Evolutionary conservation across 2,113 vertebrate species (phyloP).

Genomic region (Litocranius walleri): DNA sequence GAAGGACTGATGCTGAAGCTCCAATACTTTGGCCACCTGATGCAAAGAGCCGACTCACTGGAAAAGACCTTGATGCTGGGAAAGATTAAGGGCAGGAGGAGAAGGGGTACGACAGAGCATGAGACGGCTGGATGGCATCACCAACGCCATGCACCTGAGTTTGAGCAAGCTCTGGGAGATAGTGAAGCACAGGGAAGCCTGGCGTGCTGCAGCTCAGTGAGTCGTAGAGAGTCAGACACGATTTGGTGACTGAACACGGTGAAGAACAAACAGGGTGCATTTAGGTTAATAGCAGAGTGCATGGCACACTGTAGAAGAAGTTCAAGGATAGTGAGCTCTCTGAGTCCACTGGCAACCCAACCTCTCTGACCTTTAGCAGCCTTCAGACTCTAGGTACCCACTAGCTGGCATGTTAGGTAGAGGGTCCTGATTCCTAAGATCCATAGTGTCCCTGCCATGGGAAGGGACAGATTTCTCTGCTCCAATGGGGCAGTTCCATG

Average conservation of each 20-base stretch:
- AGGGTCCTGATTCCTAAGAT: background rate
- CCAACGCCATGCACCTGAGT: background rate
- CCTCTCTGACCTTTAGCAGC: background rate
- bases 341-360: background rate
- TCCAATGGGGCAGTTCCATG: background rate
- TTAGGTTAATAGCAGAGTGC: background rate
- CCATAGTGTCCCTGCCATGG: background rate
- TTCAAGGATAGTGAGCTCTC: background rate
- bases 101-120: background rate
- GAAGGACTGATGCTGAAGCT: background rate
- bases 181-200: background rate
- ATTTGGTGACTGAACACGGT: background rate
- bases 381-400: background rate
- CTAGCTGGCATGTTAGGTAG: background rate
- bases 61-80: background rate
- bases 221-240: background rate
- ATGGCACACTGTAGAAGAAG: rapidly evolving
- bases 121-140: background rate
- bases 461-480: background rate
- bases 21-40: background rate
- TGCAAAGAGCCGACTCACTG: background rate
- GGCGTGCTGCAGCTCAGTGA: background rate
- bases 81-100: background rate
- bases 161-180: background rate
- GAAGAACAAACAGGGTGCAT: background rate